Base-by-base conservation (phyloP, 2,797 vertebrate genomes). In the Sebastes cheni region DNA sequence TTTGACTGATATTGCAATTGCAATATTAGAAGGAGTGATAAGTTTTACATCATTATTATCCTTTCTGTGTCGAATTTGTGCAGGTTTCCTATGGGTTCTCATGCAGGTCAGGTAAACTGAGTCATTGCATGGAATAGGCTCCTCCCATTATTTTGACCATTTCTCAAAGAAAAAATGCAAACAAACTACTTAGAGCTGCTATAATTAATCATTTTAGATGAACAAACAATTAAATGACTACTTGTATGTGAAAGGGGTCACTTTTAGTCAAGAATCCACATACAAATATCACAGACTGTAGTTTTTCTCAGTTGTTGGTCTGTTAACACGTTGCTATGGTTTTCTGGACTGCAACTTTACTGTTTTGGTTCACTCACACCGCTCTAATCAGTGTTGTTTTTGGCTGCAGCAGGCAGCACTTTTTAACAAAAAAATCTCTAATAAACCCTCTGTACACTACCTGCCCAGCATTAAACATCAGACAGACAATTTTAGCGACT, bases 321-420 rank as follows among this genome's bases (percentile, higher is more conserved):
- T 70, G 42, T 61, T 50, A 34, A 36, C 14, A 67, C 46, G 56
- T 70, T 78, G 67, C 67, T 74, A 64, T 72, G 50, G 23, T 75
- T 79, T 81, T 77, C 67, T 30, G 18, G 54, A 55, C 61, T 58
- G 46, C 46, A 67, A 18, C 58, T 71, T 56, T n/a, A 52, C 36
- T 20, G 8, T 22, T 79, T 72, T 68, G 52, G 55, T 75, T 60
- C 67, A 62, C 39, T 74, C 74, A 29, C 23, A 69, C 50, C 12
- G 39, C 55, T 67, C 12, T 16, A 16, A 36, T 54, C 59, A 71
- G 62, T 4, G 14, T 58, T 4, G 2, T 52, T 66, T 67, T 52
- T 30, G 66, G 42, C 42, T 6, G 3, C 9, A 39, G 22, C 46
- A 32, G 20, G 27, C 34, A 23, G 62, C 39, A 16, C 16, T 18